Evolutionary conservation across 1,140 invertebrate species (phyloP).

Genomic region (Palaemon carinicauda): DNA sequence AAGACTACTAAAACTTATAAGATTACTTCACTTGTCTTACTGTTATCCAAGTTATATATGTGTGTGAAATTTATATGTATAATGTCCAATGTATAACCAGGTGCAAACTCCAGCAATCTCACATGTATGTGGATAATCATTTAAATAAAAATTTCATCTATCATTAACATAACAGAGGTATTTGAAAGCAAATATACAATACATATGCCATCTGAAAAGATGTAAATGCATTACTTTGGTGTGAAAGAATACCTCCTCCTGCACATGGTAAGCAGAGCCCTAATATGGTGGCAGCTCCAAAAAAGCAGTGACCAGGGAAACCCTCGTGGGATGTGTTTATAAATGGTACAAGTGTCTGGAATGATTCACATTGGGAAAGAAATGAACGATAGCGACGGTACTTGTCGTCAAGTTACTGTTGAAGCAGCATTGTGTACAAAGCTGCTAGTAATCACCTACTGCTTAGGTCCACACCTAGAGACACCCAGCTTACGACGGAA

Average conservation of each 20-base stretch:
- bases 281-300: conserved; percentile 14
- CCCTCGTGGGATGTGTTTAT: conserved; percentile 12
- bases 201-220: conserved; percentile 32
- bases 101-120: conserved; percentile 32
- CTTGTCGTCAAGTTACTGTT: not conserved
- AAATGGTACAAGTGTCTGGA: not conserved
- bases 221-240: conserved; percentile 48
- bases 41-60: conserved; percentile 3
- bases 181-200: conserved; percentile 40
- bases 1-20: conserved; percentile 9
- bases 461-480: not conserved
- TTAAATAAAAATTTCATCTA: conserved; percentile 34
- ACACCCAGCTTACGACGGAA: no score
- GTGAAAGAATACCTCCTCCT: conserved; percentile 28
- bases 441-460: not conserved
- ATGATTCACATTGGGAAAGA: not conserved
- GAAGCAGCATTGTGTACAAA: no score
- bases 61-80: conserved; percentile 24
- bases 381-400: not conserved
- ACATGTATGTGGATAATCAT: conserved; percentile 18
- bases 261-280: conserved; percentile 21
- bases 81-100: conserved; percentile 31
- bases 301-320: not conserved
- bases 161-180: conserved; percentile 40
- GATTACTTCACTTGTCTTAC: not conserved